Evolutionary conservation across 2,113 vertebrate species (phyloP).

Genomic region (Paramisgurnus dabryanus): DNA sequence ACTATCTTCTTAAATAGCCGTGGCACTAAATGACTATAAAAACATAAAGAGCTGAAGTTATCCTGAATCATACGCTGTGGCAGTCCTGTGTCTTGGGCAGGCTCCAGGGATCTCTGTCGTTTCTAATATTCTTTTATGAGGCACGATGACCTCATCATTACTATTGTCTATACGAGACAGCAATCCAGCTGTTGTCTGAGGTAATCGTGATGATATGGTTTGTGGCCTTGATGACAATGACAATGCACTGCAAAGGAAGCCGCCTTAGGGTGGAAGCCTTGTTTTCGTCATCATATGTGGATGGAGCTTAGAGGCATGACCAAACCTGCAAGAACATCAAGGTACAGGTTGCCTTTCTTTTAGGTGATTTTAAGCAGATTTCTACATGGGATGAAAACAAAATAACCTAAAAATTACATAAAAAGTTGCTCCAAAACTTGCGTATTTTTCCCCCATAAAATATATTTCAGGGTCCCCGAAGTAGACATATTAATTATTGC

Average conservation of each 20-base stretch:
- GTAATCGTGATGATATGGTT: slow-evolving; percentile 35
- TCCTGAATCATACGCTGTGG: not conserved
- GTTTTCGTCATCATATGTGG: not conserved
- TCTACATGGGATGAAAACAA: not conserved
- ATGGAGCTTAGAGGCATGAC: slow-evolving; percentile 30
- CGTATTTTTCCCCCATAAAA: too few relatives aligned
- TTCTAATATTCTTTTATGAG: slow-evolving; percentile 8
- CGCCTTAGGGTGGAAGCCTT: not conserved
- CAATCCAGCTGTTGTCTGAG: slow-evolving; percentile 37
- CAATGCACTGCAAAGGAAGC: not conserved
- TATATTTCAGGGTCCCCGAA: not conserved
- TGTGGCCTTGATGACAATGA: slow-evolving; percentile 15
- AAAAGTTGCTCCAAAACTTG: too few relatives aligned
- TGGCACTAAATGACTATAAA: too few relatives aligned
- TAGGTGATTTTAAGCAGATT: not conserved
- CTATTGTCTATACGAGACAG: not conserved
- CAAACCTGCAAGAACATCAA: slow-evolving; percentile 53
- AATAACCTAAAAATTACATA: too few relatives aligned
- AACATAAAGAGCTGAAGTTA: not conserved
- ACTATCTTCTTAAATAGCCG: too few relatives aligned
- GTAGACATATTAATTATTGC: not conserved
- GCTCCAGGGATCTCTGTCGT: not conserved
- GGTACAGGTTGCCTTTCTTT: slow-evolving; percentile 10
- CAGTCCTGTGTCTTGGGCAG: not conserved
- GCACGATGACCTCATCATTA: slow-evolving; percentile 33